phyloP scores from a whole-genome alignment of 2,113 vertebrate species.

The Pygoscelis adeliae region DNA sequence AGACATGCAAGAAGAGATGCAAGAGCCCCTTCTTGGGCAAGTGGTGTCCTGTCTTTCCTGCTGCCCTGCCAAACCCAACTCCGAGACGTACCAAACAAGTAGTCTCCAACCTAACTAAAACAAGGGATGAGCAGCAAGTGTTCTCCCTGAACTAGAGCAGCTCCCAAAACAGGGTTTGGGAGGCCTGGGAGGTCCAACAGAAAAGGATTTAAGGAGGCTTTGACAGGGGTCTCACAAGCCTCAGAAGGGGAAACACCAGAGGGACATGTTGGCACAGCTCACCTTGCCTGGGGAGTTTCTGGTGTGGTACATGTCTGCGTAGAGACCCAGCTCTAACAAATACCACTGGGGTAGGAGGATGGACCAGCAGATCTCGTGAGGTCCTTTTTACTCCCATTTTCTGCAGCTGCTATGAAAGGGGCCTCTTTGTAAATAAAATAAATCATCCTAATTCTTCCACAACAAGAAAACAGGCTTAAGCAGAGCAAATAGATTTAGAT shows the following conservation, averaged over 20 bases:
- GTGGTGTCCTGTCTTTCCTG: background rate
- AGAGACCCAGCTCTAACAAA: background rate
- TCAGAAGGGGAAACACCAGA: background rate
- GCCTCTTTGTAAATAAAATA: background rate
- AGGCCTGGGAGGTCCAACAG: background rate
- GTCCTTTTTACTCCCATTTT: background rate
- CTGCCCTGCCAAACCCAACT: background rate
- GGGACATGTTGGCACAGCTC: background rate
- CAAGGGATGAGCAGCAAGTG: background rate
- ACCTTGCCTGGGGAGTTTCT: background rate
- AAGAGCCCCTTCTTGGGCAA: background rate
- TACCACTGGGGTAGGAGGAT: background rate
- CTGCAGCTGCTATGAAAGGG: background rate
- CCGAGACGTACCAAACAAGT: rapidly evolving
- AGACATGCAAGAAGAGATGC: background rate
- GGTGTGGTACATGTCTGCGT: rapidly evolving
- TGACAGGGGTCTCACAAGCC: rapidly evolving
- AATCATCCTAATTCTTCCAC: background rate
- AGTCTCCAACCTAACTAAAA: background rate
- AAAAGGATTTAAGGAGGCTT: background rate
- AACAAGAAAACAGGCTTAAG: background rate
- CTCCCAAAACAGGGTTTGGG: background rate
- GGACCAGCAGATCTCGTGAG: background rate
- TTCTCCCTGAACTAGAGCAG: background rate
- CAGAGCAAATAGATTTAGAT: constrained; percentile 16